A percentile compares a stretch with the other conserved stretches of the same genome.
Conservation (phyloP, 37 sponge, comb jelly and placozoan genomes). For the Eunapius fragilis region DNA sequence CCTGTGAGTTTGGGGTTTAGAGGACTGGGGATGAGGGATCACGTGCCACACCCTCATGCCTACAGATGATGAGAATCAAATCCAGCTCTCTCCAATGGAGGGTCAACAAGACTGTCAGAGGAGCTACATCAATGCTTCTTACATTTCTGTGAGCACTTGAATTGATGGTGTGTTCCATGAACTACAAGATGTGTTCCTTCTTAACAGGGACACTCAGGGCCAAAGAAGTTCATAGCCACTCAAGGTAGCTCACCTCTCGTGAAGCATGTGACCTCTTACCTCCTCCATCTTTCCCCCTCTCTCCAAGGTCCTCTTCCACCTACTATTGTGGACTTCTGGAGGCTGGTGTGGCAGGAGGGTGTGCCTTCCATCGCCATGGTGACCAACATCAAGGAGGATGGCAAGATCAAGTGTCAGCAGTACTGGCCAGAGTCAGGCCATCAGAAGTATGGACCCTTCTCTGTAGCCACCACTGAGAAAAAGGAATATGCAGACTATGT, state of each 20-base stretch:
- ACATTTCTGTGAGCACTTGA: conserved; percentile 62
- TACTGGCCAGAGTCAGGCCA: conserved; percentile 66
- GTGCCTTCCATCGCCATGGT: conserved; percentile 72
- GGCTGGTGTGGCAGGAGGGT: conserved; percentile 71
- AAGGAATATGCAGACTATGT: conserved; percentile 49
- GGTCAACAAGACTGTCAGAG: conserved; percentile 31
- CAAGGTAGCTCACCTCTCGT: conserved; percentile 60
- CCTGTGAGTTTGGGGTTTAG: conserved; percentile 26
- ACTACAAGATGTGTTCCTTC: not conserved
- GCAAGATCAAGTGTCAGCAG: conserved; percentile 74
- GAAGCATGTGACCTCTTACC: not conserved
- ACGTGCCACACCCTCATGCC: not conserved
- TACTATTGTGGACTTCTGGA: conserved; percentile 77
- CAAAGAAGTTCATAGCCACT: conserved; percentile 72
- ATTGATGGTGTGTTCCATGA: not conserved
- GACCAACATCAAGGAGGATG: conserved; percentile 66
- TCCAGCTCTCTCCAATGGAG: conserved; percentile 34
- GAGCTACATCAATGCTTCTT: conserved; percentile 81
- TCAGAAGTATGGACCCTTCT: conserved; percentile 52
- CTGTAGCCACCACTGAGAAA: conserved; percentile 43
- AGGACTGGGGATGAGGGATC: not conserved
- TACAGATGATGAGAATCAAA: conserved; percentile 73
- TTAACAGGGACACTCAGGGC: conserved; percentile 56
- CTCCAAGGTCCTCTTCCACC: conserved; percentile 55
- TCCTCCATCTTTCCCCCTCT: not conserved